Evolutionary conservation across 2,888 invertebrate genomes (phyloP).

Genomic region (Nesidiocoris tenuis): DNA sequence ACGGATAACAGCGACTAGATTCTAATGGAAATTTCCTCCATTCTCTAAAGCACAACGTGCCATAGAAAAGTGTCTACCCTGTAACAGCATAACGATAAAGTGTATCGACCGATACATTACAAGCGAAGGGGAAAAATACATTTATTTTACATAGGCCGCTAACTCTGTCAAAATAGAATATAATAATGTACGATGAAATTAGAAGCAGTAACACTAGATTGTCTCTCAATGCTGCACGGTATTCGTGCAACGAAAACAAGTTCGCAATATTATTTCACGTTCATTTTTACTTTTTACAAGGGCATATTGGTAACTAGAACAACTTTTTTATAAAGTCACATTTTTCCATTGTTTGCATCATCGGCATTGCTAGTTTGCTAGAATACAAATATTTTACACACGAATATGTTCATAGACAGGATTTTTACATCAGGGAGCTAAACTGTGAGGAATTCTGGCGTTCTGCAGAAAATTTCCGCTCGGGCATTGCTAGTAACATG

Average conservation of each 20-base stretch:
- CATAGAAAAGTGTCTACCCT: conserved; percentile 38
- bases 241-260: conserved; percentile 24
- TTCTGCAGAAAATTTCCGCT: conserved; percentile 10
- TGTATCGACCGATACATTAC: conserved; percentile 38
- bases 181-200: conserved; percentile 25
- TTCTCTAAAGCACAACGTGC: conserved; percentile 27
- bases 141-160: conserved; percentile 43
- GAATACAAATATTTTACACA: conserved; percentile 31
- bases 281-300: conserved; percentile 24
- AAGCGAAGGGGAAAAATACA: conserved; percentile 36
- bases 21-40: conserved; percentile 9
- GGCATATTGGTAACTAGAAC: conserved; percentile 35
- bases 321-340: conserved; percentile 31
- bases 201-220: conserved; percentile 43
- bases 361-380: conserved; percentile 27
- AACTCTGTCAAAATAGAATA: conserved; percentile 25
- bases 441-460: conserved; percentile 1
- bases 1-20: conserved; percentile 23
- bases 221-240: conserved; percentile 30
- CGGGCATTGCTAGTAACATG: conserved; percentile 1
- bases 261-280: not conserved
- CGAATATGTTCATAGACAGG: conserved; percentile 20
- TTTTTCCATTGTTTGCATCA: conserved; percentile 1
- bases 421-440: conserved; percentile 21
- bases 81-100: conserved; percentile 36